These are phyloP conservation scores for human DNA, from an alignment of 2,113 vertebrate genomes.

Conservation along the genomic window DNA sequence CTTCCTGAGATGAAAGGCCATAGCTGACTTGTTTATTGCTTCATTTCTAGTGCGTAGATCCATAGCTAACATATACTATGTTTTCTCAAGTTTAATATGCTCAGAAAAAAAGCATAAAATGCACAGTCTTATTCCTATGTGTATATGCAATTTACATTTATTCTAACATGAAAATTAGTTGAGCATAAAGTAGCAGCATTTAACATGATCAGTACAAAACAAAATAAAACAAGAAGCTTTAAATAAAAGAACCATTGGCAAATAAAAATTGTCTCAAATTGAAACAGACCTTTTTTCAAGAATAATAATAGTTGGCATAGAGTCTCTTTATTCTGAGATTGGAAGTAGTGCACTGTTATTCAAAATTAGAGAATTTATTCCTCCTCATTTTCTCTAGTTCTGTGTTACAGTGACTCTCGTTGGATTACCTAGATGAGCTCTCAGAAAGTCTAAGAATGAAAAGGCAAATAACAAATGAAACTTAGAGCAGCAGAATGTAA, in stretches of 20 bases:
- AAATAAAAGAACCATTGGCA: background rate
- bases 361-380: background rate
- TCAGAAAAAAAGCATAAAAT: slow-evolving; percentile 31
- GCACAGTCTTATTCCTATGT: background rate
- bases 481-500: background rate
- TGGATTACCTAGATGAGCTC: background rate
- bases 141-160: slow-evolving; percentile 24
- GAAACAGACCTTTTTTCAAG: background rate
- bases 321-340: background rate
- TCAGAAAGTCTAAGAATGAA: background rate
- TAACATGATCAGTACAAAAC: background rate
- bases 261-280: slow-evolving; percentile 11
- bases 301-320: background rate
- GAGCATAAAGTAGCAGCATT: slow-evolving; percentile 25
- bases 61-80: background rate
- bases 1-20: background rate
- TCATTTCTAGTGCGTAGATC: background rate
- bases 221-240: slow-evolving; percentile 16
- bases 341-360: background rate
- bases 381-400: background rate
- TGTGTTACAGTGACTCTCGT: background rate
- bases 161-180: slow-evolving; percentile 55
- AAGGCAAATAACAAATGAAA: background rate
- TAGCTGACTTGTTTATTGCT: background rate
- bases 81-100: slow-evolving; percentile 17